These are phyloP conservation scores for Campoplex capitator DNA, from an alignment of 2,888 invertebrate genomes.

Conservation along the genomic window DNA sequence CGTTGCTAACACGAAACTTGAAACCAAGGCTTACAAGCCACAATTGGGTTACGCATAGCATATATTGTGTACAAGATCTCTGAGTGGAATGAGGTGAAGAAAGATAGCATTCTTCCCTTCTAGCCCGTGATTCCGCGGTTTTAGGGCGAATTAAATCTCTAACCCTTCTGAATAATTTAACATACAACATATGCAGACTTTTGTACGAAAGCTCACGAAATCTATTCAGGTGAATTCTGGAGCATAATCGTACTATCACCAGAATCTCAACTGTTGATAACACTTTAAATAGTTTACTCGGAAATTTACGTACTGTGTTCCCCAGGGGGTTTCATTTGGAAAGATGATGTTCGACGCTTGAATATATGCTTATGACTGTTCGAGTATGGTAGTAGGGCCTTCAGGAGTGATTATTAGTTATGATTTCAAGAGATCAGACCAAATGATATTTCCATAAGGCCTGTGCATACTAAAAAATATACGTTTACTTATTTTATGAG, in stretches of 20 bases:
- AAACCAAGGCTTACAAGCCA: background rate
- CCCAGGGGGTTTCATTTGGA: background rate
- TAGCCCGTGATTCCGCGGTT: slow-evolving; percentile 65
- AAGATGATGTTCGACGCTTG: background rate
- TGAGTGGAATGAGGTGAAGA: slow-evolving; percentile 34
- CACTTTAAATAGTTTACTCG: slow-evolving; percentile 1
- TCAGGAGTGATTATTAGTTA: background rate
- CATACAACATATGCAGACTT: slow-evolving; percentile 1
- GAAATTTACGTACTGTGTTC: background rate
- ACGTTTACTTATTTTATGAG: too few species aligned
- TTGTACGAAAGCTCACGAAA: slow-evolving; percentile 4
- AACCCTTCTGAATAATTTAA: slow-evolving; percentile 55
- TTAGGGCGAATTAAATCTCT: slow-evolving; percentile 73
- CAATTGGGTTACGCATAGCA: background rate
- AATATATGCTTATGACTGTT: background rate
- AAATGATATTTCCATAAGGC: background rate
- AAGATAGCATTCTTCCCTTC: slow-evolving; percentile 46
- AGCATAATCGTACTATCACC: slow-evolving; percentile 6
- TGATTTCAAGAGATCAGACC: background rate
- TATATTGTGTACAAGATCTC: slow-evolving; percentile 15
- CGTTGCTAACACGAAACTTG: background rate
- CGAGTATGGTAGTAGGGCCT: background rate
- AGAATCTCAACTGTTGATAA: background rate
- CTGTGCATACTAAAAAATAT: too few species aligned
- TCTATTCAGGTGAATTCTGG: background rate